These are phyloP conservation scores for Poecile atricapillus DNA, from an alignment of 2,113 vertebrate species.

Conservation along the genomic window DNA sequence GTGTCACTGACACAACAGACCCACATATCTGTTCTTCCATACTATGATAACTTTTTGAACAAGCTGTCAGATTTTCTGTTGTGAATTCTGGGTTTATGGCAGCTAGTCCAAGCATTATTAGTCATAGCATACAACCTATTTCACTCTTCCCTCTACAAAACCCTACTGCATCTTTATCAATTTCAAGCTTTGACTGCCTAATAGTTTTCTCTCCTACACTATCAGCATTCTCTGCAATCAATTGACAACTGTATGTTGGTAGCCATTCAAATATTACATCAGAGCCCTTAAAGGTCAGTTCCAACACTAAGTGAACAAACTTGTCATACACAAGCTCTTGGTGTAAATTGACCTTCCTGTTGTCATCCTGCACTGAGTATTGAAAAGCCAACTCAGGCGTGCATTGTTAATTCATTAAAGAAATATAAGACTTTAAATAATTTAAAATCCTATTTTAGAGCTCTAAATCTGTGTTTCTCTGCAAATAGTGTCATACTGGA, in stretches of 20 bases:
- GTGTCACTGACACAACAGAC: constrained; percentile 11
- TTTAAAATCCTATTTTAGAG: constrained; percentile 21
- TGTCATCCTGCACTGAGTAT: not conserved
- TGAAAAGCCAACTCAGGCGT: constrained; percentile 14
- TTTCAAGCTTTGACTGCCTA: constrained; percentile 33
- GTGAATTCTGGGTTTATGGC: constrained; percentile 25
- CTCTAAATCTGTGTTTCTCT: constrained; percentile 8
- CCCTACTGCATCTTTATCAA: not conserved
- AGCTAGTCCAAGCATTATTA: not conserved
- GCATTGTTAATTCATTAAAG: constrained; percentile 41
- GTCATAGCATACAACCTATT: not conserved
- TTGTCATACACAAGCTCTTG: not conserved
- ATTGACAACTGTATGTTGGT: not conserved
- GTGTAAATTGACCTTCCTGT: not conserved
- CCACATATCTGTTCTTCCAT: not conserved
- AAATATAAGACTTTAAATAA: constrained; percentile 47
- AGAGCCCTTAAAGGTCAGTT: constrained; percentile 12
- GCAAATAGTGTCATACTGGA: not conserved
- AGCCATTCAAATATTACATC: constrained; percentile 10
- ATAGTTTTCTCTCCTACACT: constrained; percentile 13
- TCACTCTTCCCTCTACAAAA: not conserved
- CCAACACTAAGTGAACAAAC: not conserved
- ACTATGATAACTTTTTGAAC: constrained; percentile 26
- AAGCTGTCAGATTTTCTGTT: not conserved
- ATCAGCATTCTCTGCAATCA: not conserved